A percentile compares a stretch with the other conserved stretches of the same genome.
Evolutionary conservation across 1,140 invertebrate species (phyloP).

Genomic region (Antheraea pernyi): DNA sequence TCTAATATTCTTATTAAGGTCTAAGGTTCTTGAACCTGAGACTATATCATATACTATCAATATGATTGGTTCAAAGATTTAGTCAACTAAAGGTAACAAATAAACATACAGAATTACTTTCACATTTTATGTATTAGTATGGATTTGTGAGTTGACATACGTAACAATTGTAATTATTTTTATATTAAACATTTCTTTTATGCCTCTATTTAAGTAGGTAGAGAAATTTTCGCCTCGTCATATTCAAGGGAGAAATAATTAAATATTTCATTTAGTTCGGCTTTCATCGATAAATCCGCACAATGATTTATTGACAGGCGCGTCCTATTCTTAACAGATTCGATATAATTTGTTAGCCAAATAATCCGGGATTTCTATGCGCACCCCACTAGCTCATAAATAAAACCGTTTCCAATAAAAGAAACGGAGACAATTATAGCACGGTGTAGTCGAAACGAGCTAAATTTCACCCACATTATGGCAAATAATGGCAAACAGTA

Average conservation of each 20-base stretch:
- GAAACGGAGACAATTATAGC: constrained; percentile 60
- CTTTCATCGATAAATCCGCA: constrained; percentile 68
- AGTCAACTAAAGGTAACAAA: too few species aligned
- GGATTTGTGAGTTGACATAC: too few species aligned
- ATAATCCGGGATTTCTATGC: constrained; percentile 71
- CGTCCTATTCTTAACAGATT: constrained; percentile 71
- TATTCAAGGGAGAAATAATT: neutral
- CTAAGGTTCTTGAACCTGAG: too few species aligned
- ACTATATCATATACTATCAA: too few species aligned
- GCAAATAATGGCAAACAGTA: constrained; percentile 74
- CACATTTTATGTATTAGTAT: too few species aligned
- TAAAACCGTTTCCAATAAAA: constrained; percentile 70
- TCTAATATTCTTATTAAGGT: too few species aligned
- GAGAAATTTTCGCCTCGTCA: neutral
- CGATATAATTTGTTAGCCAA: constrained; percentile 76
- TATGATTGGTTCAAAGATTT: too few species aligned
- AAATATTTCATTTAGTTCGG: constrained; percentile 30
- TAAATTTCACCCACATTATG: constrained; percentile 75
- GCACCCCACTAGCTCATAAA: constrained; percentile 64
- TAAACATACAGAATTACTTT: too few species aligned
- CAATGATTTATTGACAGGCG: constrained; percentile 68
- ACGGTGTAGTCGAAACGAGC: constrained; percentile 56
- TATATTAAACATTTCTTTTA: too few species aligned
- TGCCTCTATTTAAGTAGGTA: too few species aligned
- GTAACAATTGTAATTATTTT: too few species aligned